Conservation (phyloP, 1,140 invertebrate species). For the Mamestra configurata region DNA sequence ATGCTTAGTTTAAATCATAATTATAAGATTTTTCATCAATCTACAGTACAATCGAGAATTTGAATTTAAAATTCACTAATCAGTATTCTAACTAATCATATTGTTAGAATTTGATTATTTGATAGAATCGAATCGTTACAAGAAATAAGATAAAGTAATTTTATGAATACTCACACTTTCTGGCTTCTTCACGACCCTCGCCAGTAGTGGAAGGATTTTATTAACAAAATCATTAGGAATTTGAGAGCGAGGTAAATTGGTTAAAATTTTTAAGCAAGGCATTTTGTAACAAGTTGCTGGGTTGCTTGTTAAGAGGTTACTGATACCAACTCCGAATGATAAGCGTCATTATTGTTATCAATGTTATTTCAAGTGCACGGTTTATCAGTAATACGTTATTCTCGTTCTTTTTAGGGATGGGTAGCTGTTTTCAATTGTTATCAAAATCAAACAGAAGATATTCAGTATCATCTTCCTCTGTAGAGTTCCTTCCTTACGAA, state of each 20-base stretch:
- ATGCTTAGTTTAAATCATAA: no score
- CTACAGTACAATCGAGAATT: no score
- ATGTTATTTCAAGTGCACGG: conserved; percentile 17
- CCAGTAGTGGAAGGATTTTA: conserved; percentile 71
- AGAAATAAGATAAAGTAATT: not conserved
- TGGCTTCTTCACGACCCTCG: conserved; percentile 67
- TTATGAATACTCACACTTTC: conserved; percentile 65
- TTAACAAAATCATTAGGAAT: conserved; percentile 74
- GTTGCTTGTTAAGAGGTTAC: not conserved
- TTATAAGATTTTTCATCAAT: no score
- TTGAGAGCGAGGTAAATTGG: conserved; percentile 73
- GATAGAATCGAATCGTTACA: no score
- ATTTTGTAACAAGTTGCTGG: conserved; percentile 57
- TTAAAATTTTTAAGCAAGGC: conserved; percentile 77
- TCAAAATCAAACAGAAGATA: no score
- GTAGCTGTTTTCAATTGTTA: not conserved
- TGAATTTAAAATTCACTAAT: no score
- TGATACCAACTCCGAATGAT: not conserved
- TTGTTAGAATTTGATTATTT: no score
- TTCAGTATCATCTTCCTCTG: no score
- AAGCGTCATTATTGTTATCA: conserved; percentile 17
- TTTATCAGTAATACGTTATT: conserved; percentile 8
- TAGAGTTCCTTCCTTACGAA: no score
- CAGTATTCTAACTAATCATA: no score
- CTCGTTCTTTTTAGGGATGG: not conserved